Evolutionary conservation across 2,888 invertebrate genomes (phyloP).

Genomic region (Dugesia japonica): DNA sequence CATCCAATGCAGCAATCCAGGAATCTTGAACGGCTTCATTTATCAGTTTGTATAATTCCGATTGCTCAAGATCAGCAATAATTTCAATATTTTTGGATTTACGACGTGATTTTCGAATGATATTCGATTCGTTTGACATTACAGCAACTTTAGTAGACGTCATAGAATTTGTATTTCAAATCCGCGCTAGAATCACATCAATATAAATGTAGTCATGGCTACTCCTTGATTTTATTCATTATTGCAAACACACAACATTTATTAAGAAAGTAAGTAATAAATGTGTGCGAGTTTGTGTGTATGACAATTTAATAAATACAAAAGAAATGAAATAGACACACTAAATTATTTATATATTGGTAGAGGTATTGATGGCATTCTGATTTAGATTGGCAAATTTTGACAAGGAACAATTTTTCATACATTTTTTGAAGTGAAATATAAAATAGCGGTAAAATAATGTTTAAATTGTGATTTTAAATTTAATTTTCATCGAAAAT

Average conservation of each 20-base stretch:
- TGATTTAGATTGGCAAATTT: too few relatives aligned
- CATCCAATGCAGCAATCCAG: not conserved
- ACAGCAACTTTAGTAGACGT: not conserved
- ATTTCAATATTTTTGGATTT: constrained; percentile 11
- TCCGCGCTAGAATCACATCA: not conserved
- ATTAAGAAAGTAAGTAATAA: not conserved
- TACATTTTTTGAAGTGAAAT: too few relatives aligned
- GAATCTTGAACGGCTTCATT: constrained; percentile 22
- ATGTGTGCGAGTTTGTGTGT: not conserved
- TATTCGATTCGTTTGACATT: not conserved
- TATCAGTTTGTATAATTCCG: constrained; percentile 17
- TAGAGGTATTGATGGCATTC: too few relatives aligned
- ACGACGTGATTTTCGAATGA: not conserved
- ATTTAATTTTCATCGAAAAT: too few relatives aligned
- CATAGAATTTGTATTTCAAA: not conserved
- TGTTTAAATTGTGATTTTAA: too few relatives aligned
- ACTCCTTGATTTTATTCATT: not conserved
- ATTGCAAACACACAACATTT: not conserved
- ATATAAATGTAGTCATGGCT: not conserved
- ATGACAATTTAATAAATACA: too few relatives aligned
- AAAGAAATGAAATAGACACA: too few relatives aligned
- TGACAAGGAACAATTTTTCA: too few relatives aligned
- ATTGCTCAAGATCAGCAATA: not conserved
- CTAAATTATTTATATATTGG: too few relatives aligned
- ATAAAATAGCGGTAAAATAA: too few relatives aligned